Evolutionary conservation across 1,140 invertebrate genomes (phyloP).

Genomic region (Heliothis virescens): DNA sequence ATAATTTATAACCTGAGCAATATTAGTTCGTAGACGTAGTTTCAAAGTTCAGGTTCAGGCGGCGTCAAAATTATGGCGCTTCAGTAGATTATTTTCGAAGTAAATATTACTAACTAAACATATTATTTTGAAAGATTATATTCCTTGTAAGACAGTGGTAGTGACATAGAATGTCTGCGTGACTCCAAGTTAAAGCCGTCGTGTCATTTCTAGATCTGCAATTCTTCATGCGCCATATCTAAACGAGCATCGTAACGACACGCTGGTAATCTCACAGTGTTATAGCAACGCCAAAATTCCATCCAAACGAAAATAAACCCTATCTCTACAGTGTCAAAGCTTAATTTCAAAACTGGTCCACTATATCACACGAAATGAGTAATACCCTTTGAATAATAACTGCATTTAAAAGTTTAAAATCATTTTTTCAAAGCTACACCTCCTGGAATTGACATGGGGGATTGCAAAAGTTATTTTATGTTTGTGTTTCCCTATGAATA

Average conservation of each 20-base stretch:
- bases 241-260: constrained; percentile 85
- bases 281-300: constrained; percentile 56
- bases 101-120: neutral
- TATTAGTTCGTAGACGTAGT: constrained; percentile 12
- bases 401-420: constrained; percentile 69
- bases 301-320: constrained; percentile 63
- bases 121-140: neutral
- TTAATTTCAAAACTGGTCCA: constrained; percentile 19
- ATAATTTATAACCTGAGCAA: constrained; percentile 3
- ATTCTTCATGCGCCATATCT: constrained; percentile 83
- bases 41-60: neutral
- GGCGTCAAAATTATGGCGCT: neutral
- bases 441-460: constrained; percentile 47
- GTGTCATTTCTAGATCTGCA: constrained; percentile 75
- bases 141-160: constrained; percentile 7
- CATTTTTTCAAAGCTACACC: constrained; percentile 59
- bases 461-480: constrained; percentile 23
- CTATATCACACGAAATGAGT: constrained; percentile 61
- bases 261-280: constrained; percentile 79
- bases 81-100: neutral
- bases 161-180: constrained; percentile 23
- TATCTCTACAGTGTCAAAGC: constrained; percentile 51
- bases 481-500: too few relatives aligned
- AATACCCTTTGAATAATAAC: constrained; percentile 76
- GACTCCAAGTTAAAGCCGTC: constrained; percentile 53